These are phyloP conservation scores for Agrochola lota DNA, from an alignment of 2,888 invertebrate species.

Conservation along the genomic window DNA sequence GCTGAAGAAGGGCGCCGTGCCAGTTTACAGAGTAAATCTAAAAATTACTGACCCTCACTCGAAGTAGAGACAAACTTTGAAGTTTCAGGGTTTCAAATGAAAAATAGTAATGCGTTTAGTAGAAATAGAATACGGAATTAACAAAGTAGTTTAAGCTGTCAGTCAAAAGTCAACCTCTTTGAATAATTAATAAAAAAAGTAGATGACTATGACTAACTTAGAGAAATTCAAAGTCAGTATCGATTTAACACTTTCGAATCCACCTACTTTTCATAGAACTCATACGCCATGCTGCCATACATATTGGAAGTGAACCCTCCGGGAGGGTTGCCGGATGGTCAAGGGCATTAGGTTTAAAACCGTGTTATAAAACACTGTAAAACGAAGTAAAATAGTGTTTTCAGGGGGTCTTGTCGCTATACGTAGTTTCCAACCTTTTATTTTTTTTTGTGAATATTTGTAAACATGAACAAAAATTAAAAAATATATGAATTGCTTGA, in stretches of 20 bases:
- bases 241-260: background rate
- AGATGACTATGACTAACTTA: background rate
- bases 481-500: no score
- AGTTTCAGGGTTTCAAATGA: slow-evolving; percentile 19
- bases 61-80: background rate
- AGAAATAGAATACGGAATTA: slow-evolving; percentile 4
- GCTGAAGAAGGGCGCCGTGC: background rate
- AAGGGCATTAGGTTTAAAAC: no score
- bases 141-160: slow-evolving; percentile 18
- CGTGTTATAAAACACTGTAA: no score
- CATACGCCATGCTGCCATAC: no score
- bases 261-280: no score
- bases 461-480: no score
- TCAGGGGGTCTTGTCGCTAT: no score
- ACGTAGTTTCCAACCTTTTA: no score
- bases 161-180: slow-evolving; percentile 13
- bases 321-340: no score
- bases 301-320: no score
- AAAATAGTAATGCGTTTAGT: slow-evolving; percentile 7
- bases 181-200: slow-evolving; percentile 26
- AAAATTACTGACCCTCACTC: background rate
- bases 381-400: no score
- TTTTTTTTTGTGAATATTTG: no score
- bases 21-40: background rate
- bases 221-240: slow-evolving; percentile 3